Conservation (phyloP, 2,888 invertebrate species). For the Macrosoma leucophasiata region DNA sequence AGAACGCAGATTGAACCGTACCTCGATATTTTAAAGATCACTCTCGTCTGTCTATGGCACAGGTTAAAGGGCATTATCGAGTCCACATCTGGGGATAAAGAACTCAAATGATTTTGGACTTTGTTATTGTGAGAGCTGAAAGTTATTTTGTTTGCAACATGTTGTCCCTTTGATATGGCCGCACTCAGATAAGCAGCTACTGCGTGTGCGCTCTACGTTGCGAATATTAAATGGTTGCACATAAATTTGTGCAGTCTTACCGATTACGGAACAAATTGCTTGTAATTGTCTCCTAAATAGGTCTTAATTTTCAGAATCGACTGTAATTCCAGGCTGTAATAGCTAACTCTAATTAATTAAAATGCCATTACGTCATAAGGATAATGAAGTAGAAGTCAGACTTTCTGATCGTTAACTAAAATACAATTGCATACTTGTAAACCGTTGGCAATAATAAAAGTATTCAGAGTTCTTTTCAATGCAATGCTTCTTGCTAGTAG, state of each 20-base stretch:
- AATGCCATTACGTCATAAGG: too few species aligned
- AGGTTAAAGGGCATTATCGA: conserved; percentile 56
- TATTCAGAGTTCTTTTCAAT: too few species aligned
- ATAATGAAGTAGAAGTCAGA: too few species aligned
- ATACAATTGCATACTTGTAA: too few species aligned
- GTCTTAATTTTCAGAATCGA: too few species aligned
- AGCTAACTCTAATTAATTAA: too few species aligned
- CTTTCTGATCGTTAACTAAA: too few species aligned
- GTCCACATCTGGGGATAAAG: conserved; percentile 43
- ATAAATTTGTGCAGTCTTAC: conserved; percentile 45
- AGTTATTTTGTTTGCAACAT: conserved; percentile 38
- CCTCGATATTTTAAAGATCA: conserved; percentile 40
- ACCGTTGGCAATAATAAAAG: too few species aligned
- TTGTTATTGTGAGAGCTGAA: conserved; percentile 40
- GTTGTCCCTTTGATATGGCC: conserved; percentile 55
- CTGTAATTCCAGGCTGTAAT: too few species aligned
- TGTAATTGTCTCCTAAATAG: conserved; percentile 53
- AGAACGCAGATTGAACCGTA: conserved; percentile 40
- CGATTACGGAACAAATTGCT: conserved; percentile 51
- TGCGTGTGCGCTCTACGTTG: conserved; percentile 37
- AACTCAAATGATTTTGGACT: conserved; percentile 42
- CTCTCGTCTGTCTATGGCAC: conserved; percentile 38
- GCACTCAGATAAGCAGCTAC: conserved; percentile 51
- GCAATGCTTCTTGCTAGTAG: too few species aligned
- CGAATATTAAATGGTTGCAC: conserved; percentile 42